Evolutionary conservation across 2,888 invertebrate genomes (phyloP), one percentile per base, ranked within the genome.

Genomic region (Arenicola marina): DNA sequence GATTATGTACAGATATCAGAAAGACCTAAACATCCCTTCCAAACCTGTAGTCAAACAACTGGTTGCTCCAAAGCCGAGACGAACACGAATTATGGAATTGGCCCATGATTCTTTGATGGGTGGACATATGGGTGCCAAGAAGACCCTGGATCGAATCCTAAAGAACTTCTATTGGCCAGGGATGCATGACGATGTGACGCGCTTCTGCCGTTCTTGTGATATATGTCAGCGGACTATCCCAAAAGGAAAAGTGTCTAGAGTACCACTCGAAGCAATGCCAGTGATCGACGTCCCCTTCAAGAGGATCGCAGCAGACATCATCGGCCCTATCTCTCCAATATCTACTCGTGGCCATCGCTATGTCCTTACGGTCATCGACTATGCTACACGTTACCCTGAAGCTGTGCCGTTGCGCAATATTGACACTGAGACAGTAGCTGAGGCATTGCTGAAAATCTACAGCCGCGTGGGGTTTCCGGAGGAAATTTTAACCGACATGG

Each of bases 401-500:
- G 55, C 65, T n/a, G 55, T 29, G 32, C 56, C 62, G 4, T 24
- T 58, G 2, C 45, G 44, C n/a, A 28, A 43, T 18, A 63, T 57
- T 15, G 7, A 4, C 11, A 59, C 68, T 3, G 61, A 61, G 26
- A 56, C 57, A 4, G 68, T 71, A 0, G 71, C 71, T n/a, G 67
- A 72, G 46, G 68, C 68, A 0, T 51, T 74, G 28, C 29, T 69
- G 2, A 61, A 63, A 26, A 62, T 72, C n/a, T 67, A 48, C 44
- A 33, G 46, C 31, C 45, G 68, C 4, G 45, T 68, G 11, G 70
- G 70, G 11, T 28, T 69, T 1, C 71, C 69, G 11, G 45, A 56
- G 29, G 69, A 71, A 44, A 56, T 71, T 21, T 28, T 72, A n/a
- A 59, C 51, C 28, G 73, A 72, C 43, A 29, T 59, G 31, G 70